Base-by-base conservation (phyloP, 2,113 vertebrate species). In the Megaceryle maxima region DNA sequence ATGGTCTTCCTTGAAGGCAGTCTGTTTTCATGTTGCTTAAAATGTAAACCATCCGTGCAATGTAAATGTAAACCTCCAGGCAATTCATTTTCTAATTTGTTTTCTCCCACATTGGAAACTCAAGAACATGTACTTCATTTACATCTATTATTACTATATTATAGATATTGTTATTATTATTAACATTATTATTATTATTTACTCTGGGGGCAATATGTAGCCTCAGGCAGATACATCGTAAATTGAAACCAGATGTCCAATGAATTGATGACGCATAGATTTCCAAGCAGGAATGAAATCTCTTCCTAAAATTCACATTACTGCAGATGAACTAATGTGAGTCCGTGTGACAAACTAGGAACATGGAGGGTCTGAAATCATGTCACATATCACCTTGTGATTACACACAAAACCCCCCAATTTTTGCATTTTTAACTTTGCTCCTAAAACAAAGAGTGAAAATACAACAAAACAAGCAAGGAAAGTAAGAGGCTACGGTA, bases 241-340 rank as follows among this genome's bases (percentile, higher is more conserved):
- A 97, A 98, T 97, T 97, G 88, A 97, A 98, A 98, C 83, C 97
- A 98, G 97, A 98, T 98, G 97, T 97, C 96, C 97, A 93, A 95
- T 0, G 94, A 96, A 92, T 68, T 94, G 86, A 94, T 97, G 97
- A 91, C 96, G 97, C 92, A 56, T 86, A 97, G 88, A 85, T 97
- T 97, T 95, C 96, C 94, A 96, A 94, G 90, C 86, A 79, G 93
- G 89, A 90, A 96, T 91, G 97, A 96, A 97, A 95, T 83, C 6
- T 88, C 57, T 69, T 37, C 90, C 77, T 86, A 75, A 92, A 92
- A 87, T 92, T 88, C 88, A 72, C 67, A 57, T 3, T 0, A 10
- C 62, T 69, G 59, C 43, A 48, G 76, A 90, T 1, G 26, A 87
- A 33, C 83, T 68, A 64, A 84, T 0, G 0, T 9, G 56, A 33